Conservation (phyloP, 2,113 vertebrate genomes). For the Bettongia penicillata region DNA sequence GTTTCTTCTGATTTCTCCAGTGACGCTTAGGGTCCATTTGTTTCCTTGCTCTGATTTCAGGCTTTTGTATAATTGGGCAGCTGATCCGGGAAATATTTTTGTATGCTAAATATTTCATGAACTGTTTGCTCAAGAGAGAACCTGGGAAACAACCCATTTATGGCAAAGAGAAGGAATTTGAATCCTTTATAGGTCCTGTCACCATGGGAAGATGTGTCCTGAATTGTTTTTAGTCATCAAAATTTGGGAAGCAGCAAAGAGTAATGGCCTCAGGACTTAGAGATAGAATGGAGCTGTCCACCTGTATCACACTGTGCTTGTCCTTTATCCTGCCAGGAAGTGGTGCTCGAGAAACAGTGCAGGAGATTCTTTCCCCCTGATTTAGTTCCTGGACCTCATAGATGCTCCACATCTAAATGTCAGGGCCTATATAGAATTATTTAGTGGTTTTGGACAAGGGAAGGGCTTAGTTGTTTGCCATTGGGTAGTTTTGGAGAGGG, state of each 20-base stretch:
- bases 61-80: neutral
- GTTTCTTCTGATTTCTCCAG: neutral
- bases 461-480: neutral
- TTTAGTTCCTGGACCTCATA: neutral
- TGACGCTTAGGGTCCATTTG: neutral
- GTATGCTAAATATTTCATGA: neutral
- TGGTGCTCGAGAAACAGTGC: conserved; percentile 9
- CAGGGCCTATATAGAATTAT: neutral
- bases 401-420: neutral
- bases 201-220: neutral
- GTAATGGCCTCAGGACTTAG: conserved; percentile 5
- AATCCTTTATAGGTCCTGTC: neutral
- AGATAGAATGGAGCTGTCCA: neutral
- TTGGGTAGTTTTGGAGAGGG: conserved; percentile 16
- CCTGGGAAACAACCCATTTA: neutral
- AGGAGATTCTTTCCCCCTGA: conserved; percentile 18
- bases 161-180: neutral
- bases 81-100: conserved; percentile 20
- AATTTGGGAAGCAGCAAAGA: neutral
- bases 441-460: neutral
- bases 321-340: conserved; percentile 21
- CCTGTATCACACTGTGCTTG: neutral
- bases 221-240: neutral
- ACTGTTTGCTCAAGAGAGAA: neutral
- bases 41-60: neutral